These are phyloP conservation scores for Anolis sagrei DNA, from an alignment of 2,113 vertebrate species.

Conservation along the genomic window DNA sequence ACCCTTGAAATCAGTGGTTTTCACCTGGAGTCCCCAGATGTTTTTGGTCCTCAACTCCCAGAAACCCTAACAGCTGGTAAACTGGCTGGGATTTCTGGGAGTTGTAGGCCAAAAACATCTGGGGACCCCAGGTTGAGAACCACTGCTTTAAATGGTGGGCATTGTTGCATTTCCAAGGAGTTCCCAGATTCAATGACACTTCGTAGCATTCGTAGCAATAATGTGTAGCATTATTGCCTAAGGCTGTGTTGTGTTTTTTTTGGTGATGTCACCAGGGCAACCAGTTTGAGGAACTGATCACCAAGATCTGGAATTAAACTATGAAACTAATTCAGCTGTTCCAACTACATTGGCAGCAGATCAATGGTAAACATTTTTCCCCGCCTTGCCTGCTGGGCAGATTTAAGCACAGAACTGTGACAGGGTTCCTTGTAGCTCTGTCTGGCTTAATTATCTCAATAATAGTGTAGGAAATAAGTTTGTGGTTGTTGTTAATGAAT, in stretches of 20 bases:
- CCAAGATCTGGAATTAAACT: not conserved
- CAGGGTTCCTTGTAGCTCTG: not conserved
- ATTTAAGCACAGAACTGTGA: conserved; percentile 13
- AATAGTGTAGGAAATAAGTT: not conserved
- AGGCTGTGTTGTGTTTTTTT: not conserved
- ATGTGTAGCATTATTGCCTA: not conserved
- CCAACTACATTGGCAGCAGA: conserved; percentile 5
- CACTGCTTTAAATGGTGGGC: too few species aligned
- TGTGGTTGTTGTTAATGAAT: not conserved
- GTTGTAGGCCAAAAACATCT: too few species aligned
- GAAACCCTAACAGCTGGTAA: too few species aligned
- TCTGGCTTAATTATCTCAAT: conserved; percentile 4
- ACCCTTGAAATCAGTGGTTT: too few species aligned
- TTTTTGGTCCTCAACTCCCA: too few species aligned
- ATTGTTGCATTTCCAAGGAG: too few species aligned
- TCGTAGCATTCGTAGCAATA: too few species aligned
- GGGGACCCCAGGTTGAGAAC: too few species aligned
- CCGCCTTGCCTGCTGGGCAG: not conserved
- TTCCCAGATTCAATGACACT: not conserved
- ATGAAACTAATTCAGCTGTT: not conserved
- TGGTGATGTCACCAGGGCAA: conserved; percentile 6
- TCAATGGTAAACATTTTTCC: not conserved
- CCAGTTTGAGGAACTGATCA: not conserved
- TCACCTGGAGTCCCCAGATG: too few species aligned
- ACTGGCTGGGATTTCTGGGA: too few species aligned